Evolutionary conservation across 2,888 invertebrate genomes (phyloP).

Genomic region (Scaptomyza flava): DNA sequence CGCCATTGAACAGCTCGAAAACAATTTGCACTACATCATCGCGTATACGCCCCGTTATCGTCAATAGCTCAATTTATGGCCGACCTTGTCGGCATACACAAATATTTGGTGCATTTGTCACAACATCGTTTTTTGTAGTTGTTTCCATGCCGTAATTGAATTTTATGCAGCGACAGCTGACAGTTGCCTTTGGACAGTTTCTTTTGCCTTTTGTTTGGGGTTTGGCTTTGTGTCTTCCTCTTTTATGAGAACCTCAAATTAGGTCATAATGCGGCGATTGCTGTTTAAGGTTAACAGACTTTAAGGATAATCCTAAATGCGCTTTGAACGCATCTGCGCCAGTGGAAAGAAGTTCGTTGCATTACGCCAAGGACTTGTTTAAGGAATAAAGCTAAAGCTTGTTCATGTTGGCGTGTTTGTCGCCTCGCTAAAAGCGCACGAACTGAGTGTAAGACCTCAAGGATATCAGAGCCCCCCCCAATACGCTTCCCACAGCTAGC

Average conservation of each 20-base stretch:
- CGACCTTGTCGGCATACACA: conserved; percentile 52
- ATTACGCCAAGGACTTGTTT: conserved; percentile 67
- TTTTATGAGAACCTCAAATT: conserved; percentile 37
- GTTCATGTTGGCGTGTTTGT: conserved; percentile 33
- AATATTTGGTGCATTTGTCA: conserved; percentile 54
- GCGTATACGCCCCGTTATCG: conserved; percentile 69
- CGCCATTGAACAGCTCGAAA: conserved; percentile 22
- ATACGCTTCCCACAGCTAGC: conserved; percentile 9
- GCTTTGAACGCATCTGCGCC: conserved; percentile 24
- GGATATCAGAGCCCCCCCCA: conserved; percentile 39
- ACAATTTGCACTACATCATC: conserved; percentile 59
- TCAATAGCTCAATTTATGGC: conserved; percentile 60
- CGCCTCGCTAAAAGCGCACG: conserved; percentile 34
- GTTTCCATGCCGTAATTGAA: conserved; percentile 53
- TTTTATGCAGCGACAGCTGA: conserved; percentile 52
- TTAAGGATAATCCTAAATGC: conserved; percentile 67
- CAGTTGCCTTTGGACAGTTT: conserved; percentile 12
- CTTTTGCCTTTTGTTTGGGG: conserved; percentile 6
- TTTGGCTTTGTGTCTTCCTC: background rate
- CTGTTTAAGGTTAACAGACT: conserved; percentile 50
- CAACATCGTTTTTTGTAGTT: conserved; percentile 18
- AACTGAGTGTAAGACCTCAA: conserved; percentile 34
- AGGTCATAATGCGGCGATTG: conserved; percentile 57
- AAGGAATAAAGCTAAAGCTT: conserved; percentile 54
- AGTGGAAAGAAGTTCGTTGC: conserved; percentile 61